Evolutionary conservation across 2,113 vertebrate species (phyloP).

Genomic region (Eretmochelys imbricata): DNA sequence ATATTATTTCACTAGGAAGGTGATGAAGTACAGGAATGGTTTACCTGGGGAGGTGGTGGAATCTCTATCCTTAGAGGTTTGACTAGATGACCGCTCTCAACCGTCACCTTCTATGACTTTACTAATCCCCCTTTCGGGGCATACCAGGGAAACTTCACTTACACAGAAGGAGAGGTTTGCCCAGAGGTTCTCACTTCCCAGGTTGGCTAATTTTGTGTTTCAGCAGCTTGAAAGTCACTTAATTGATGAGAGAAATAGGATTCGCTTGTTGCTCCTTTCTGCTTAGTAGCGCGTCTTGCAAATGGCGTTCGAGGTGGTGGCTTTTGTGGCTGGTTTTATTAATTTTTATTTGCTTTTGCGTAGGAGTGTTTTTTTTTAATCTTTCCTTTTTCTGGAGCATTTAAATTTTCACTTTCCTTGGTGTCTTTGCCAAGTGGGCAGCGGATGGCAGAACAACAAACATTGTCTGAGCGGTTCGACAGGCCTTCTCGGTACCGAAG

Average conservation of each 20-base stretch:
- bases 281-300: background rate
- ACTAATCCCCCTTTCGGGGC: background rate
- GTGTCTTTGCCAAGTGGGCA: background rate
- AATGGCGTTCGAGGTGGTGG: background rate
- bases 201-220: background rate
- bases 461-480: background rate
- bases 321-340: background rate
- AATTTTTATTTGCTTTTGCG: no score
- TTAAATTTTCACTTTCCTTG: background rate
- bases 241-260: background rate
- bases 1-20: no score
- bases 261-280: background rate
- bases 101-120: no score
- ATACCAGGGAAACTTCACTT: background rate
- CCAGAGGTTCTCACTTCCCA: background rate
- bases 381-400: no score
- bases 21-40: no score
- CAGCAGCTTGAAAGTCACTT: background rate
- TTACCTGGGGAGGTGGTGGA: no score
- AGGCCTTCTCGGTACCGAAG: no score
- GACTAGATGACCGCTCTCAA: no score
- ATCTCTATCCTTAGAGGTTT: no score
- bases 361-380: no score
- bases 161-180: background rate
- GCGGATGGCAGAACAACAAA: background rate